Base-by-base conservation (phyloP, 2,888 invertebrate species). In the Morpho helenor region DNA sequence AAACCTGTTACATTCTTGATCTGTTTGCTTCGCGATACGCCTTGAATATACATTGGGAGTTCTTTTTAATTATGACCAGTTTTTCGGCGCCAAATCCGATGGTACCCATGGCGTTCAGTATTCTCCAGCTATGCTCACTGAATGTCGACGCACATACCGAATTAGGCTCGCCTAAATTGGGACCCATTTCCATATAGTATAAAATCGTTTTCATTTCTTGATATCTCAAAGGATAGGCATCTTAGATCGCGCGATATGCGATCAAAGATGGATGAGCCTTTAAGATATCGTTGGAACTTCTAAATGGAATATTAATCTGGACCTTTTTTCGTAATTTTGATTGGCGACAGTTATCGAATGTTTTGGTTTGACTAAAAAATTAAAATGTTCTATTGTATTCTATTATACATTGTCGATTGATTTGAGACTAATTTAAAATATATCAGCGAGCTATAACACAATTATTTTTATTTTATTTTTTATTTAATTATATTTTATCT, bases 11-110 rank as follows among this genome's bases (percentile, higher is more conserved):
- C 58, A 41, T 56, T 60, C 49, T 59, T 52, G 52, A 52, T 62
- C 49, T 59, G 60, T 62, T 64, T 60, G 61, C 56, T 49, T 55
- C 68, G 62, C 59, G 66, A 45, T 52, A 49, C 57, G 66, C 61
- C 68, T 74, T 77, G 75, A 76, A 77, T 77, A 78, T 73, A 76
- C 74, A 72, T 79, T 68, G 66, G 65, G 69, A 64, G 65, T 68
- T 69, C 73, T 67, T 73, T 47, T 81, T 80, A 82, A 82, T 79
- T 78, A 73, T 72, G 63, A 70, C 74, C 63, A 67, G 69, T 74
- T 77, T 75, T 55, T 55, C 49, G 49, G 55, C 7, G 42, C 49
- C 8, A 55, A 55, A 49, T 55, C 43, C 49, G 48, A 43, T 10
- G 23, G 10, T 49, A 42, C 54, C 48, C 47, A 48, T 48, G 56